Conservation (phyloP, 35 echinoderm and acorn worm species). For the Ptychodera flava region DNA sequence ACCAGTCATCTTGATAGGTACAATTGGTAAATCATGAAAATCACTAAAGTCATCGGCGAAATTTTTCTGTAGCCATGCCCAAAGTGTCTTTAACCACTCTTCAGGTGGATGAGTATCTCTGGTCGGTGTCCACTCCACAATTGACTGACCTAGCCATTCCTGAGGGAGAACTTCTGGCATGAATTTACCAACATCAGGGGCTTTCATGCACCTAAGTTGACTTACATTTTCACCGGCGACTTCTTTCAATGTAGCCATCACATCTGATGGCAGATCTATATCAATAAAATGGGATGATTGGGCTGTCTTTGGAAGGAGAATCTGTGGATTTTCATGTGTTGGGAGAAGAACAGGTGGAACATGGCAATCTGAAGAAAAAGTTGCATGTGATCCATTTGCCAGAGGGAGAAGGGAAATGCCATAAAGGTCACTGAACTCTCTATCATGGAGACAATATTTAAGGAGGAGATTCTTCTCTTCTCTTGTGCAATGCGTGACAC, state of each 20-base stretch:
- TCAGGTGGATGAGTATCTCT: background rate
- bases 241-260: background rate
- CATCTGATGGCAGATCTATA: background rate
- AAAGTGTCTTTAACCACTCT: background rate
- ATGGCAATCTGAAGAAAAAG: background rate
- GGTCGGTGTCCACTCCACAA: background rate
- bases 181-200: background rate
- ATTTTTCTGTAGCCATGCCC: background rate
- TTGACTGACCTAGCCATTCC: background rate
- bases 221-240: background rate
- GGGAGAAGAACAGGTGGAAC: background rate
- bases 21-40: background rate
- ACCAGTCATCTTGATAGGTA: background rate
- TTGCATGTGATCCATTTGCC: constrained; percentile 14
- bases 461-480: constrained; percentile 42
- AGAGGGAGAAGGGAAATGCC: constrained; percentile 40
- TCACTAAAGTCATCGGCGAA: background rate
- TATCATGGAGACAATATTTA: constrained; percentile 30
- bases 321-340: background rate
- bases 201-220: background rate
- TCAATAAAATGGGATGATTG: background rate
- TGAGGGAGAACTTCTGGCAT: background rate
- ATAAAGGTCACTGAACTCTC: constrained; percentile 14
- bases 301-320: background rate
- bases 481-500: background rate